Evolutionary conservation across 30 jellyfish, hydroid and myxozoan species (phyloP).

Genomic region (Rhopilema esculentum): DNA sequence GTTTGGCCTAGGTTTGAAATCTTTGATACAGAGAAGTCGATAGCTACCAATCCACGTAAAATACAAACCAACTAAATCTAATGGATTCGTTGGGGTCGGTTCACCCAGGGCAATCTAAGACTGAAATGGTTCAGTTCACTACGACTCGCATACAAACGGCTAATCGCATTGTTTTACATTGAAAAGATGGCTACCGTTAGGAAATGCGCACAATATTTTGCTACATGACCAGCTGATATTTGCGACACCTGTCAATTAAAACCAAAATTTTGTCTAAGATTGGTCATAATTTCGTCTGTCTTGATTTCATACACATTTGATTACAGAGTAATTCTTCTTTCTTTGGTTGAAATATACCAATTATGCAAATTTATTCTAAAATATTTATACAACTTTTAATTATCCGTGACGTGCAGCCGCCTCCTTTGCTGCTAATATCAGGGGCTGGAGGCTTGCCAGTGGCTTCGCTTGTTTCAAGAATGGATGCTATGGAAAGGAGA

Average conservation of each 20-base stretch:
- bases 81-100: too few relatives aligned
- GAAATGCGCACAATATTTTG: too few relatives aligned
- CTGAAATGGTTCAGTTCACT: too few relatives aligned
- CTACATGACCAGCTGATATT: neutral
- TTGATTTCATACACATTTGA: neutral
- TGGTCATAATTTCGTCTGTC: neutral
- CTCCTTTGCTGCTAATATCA: conserved; percentile 99
- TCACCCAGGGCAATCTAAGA: too few relatives aligned
- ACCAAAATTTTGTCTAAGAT: neutral
- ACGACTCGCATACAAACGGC: too few relatives aligned
- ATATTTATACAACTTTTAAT: conserved; percentile 55
- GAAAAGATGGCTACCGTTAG: too few relatives aligned
- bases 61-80: too few relatives aligned
- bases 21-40: too few relatives aligned
- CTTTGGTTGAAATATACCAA: conserved; percentile 33
- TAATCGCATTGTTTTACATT: too few relatives aligned
- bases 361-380: conserved; percentile 34
- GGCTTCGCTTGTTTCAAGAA: conserved; percentile 98
- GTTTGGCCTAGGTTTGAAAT: too few relatives aligned
- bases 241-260: neutral
- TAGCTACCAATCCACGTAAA: too few relatives aligned
- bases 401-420: conserved; percentile 99
- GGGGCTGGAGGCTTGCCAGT: conserved; percentile 97
- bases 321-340: neutral
- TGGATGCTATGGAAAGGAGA: conserved; percentile 86